A percentile compares a stretch with the other conserved stretches of the same genome.
These are phyloP conservation scores for Cotesia glomerata DNA, from an alignment of 1,140 invertebrate genomes.

Conservation along the genomic window DNA sequence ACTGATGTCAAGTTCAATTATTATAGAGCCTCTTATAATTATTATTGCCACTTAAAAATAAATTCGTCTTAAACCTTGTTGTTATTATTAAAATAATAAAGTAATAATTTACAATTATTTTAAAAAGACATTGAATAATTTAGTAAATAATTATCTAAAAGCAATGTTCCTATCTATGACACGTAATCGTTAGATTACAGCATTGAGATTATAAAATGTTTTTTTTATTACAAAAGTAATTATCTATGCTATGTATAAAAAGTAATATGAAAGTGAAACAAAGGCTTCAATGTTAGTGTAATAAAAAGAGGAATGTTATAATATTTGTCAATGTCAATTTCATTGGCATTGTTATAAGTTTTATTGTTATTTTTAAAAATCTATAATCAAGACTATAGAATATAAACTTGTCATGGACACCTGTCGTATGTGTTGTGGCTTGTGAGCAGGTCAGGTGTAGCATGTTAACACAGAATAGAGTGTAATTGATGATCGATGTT, in stretches of 20 bases:
- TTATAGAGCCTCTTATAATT: conserved; percentile 5
- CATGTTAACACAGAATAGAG: background rate
- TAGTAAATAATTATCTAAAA: too few relatives aligned
- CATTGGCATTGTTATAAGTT: background rate
- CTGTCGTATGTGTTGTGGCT: background rate
- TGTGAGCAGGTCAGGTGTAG: background rate
- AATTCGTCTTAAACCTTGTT: too few relatives aligned
- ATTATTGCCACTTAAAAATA: background rate
- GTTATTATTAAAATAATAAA: too few relatives aligned
- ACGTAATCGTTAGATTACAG: too few relatives aligned
- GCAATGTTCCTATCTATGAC: too few relatives aligned
- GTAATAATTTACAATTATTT: too few relatives aligned
- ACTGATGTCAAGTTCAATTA: background rate
- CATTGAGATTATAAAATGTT: too few relatives aligned
- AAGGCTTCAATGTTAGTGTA: too few relatives aligned
- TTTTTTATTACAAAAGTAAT: too few relatives aligned
- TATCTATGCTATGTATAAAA: too few relatives aligned
- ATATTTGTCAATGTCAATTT: background rate
- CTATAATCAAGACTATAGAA: background rate
- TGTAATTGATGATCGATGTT: conserved; percentile 1
- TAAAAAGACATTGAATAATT: too few relatives aligned
- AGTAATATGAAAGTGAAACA: too few relatives aligned
- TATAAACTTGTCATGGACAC: conserved; percentile 1
- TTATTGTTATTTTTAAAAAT: background rate
- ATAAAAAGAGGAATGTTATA: background rate